Conservation (phyloP, 1,140 invertebrate species). For the Harpegnathos saltator region DNA sequence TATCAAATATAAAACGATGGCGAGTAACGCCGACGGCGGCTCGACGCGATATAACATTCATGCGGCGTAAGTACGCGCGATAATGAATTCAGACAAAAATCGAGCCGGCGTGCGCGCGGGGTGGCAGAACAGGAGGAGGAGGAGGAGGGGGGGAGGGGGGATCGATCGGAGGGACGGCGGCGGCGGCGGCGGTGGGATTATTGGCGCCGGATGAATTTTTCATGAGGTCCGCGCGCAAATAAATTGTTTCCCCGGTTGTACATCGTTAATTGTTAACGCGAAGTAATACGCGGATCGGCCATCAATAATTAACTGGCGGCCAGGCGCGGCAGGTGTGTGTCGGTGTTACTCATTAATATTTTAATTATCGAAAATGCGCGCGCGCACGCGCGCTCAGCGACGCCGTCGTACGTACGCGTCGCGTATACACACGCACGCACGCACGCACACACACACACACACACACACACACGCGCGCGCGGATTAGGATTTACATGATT, state of each 20-base stretch:
- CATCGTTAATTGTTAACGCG: conserved; percentile 69
- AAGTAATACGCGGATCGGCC: conserved; percentile 69
- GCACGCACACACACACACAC: not conserved
- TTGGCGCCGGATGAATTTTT: conserved; percentile 62
- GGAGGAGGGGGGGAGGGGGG: no score
- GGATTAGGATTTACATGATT: conserved; percentile 79
- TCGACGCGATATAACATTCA: conserved; percentile 42
- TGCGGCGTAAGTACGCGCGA: conserved; percentile 52
- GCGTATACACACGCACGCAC: not conserved
- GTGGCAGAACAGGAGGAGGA: no score
- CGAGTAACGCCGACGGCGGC: conserved; percentile 22
- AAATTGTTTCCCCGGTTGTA: conserved; percentile 61
- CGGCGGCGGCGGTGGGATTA: conserved; percentile 46
- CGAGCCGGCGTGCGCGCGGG: conserved; percentile 20
- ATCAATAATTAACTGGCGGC: conserved; percentile 70
- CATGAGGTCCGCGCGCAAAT: conserved; percentile 47
- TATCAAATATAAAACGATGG: conserved; percentile 40
- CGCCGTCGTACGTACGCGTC: not conserved
- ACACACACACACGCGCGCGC: not conserved
- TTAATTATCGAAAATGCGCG: conserved; percentile 69
- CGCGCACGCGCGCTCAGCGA: not conserved
- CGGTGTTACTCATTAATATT: conserved; percentile 71
- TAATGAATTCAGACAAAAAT: conserved; percentile 60
- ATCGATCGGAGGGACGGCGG: conserved; percentile 35
- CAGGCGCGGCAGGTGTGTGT: conserved; percentile 51